phyloP scores from a whole-genome alignment of 2,113 vertebrate genomes.

The Lophura nycthemera region DNA sequence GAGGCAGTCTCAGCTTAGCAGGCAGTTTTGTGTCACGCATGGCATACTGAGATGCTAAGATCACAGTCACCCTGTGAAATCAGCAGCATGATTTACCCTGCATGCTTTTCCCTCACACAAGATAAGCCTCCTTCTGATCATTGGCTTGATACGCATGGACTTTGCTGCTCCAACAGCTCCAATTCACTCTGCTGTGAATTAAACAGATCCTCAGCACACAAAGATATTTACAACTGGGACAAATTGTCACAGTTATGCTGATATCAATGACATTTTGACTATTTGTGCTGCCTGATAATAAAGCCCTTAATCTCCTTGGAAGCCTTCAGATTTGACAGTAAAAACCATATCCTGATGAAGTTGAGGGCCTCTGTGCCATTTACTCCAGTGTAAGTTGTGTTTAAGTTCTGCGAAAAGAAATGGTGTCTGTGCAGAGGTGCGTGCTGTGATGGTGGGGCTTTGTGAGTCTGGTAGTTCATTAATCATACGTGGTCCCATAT shows the following conservation, averaged over 20 bases:
- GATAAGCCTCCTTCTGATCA: background rate
- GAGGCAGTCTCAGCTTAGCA: conserved; percentile 1
- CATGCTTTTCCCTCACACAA: background rate
- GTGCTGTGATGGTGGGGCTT: background rate
- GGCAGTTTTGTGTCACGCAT: background rate
- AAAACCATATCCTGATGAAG: background rate
- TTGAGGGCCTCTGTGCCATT: background rate
- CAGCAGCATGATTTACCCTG: background rate
- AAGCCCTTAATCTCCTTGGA: background rate
- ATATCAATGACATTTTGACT: background rate
- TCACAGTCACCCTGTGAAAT: background rate
- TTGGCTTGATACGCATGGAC: accelerated
- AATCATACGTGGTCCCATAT: background rate
- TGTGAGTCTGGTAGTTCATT: background rate
- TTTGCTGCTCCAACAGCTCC: accelerated
- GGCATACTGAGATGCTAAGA: background rate
- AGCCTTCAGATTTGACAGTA: background rate
- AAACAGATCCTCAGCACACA: background rate
- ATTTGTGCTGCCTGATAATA: background rate
- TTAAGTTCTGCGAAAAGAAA: background rate
- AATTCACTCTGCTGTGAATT: background rate
- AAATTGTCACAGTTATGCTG: background rate
- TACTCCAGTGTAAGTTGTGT: background rate
- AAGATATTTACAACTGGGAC: background rate
- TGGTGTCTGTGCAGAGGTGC: background rate